These are phyloP conservation scores for Girardinus metallicus DNA, from an alignment of 2,797 vertebrate species.

Conservation along the genomic window DNA sequence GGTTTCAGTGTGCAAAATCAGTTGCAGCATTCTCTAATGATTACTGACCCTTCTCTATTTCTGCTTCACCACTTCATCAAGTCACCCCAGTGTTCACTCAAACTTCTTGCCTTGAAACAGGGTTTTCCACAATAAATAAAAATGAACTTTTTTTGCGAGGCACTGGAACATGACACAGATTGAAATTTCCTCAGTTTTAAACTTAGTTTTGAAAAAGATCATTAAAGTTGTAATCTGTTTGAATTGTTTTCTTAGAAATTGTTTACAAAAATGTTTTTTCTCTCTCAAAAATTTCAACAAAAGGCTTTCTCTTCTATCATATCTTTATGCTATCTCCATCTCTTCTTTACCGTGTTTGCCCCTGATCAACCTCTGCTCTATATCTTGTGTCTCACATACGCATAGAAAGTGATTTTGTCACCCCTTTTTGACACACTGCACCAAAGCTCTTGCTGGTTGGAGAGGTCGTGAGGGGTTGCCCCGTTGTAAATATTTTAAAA, in stretches of 20 bases:
- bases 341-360: slow-evolving; percentile 28
- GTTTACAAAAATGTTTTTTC: background rate
- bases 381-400: slow-evolving; percentile 38
- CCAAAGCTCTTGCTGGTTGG: slow-evolving; percentile 24
- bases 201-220: background rate
- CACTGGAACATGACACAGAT: background rate
- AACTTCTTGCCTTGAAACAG: background rate
- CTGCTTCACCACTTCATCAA: background rate
- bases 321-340: slow-evolving; percentile 22
- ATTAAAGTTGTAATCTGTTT: background rate
- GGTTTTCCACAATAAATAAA: background rate
- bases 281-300: background rate
- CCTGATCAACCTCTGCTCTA: slow-evolving; percentile 37
- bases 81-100: background rate
- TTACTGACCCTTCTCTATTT: background rate
- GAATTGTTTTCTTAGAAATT: background rate
- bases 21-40: background rate
- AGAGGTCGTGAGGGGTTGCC: slow-evolving; percentile 43
- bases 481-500: slow-evolving; percentile 72
- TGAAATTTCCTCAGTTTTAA: background rate
- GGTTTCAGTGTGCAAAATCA: background rate
- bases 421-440: slow-evolving; percentile 43
- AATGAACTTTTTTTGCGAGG: background rate
- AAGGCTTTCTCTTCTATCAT: background rate
- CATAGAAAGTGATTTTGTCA: slow-evolving; percentile 39